phyloP scores from a whole-genome alignment of 2,113 vertebrate genomes.

The Acanthochromis polyacanthus region DNA sequence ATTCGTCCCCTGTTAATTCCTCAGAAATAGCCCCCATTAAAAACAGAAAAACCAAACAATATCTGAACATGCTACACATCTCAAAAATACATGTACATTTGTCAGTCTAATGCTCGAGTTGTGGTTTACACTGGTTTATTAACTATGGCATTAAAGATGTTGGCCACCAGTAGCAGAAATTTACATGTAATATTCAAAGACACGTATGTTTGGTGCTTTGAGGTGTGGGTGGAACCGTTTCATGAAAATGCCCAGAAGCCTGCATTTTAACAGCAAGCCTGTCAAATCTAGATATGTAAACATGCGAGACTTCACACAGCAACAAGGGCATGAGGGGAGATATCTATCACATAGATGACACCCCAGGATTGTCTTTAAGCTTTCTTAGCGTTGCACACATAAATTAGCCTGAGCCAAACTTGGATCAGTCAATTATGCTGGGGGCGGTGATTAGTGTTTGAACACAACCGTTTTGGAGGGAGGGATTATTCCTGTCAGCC shows the following conservation, averaged over 20 bases:
- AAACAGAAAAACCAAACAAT: background rate
- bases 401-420: conserved; percentile 80
- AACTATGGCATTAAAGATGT: conserved; percentile 23
- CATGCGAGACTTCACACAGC: conserved; percentile 63
- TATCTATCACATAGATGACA: conserved; percentile 78
- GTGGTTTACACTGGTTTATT: background rate
- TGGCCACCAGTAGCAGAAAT: conserved; percentile 1
- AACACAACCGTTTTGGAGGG: conserved; percentile 79
- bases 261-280: conserved; percentile 50
- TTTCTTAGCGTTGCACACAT: conserved; percentile 76
- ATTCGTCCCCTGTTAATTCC: conserved; percentile 6
- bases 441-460: conserved; percentile 80
- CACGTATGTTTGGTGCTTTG: conserved; percentile 13
- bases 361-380: conserved; percentile 81
- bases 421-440: conserved; percentile 76
- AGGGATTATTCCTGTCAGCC: conserved; percentile 81
- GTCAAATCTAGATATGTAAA: conserved; percentile 70
- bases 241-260: conserved; percentile 42
- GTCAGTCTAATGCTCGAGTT: background rate
- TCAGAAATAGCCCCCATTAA: background rate
- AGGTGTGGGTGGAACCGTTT: conserved; percentile 14
- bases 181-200: conserved; percentile 7
- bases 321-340: conserved; percentile 60
- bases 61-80: background rate
- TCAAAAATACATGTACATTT: background rate